Conservation (phyloP, 2,797 vertebrate genomes). For the Phoeniculus purpureus region DNA sequence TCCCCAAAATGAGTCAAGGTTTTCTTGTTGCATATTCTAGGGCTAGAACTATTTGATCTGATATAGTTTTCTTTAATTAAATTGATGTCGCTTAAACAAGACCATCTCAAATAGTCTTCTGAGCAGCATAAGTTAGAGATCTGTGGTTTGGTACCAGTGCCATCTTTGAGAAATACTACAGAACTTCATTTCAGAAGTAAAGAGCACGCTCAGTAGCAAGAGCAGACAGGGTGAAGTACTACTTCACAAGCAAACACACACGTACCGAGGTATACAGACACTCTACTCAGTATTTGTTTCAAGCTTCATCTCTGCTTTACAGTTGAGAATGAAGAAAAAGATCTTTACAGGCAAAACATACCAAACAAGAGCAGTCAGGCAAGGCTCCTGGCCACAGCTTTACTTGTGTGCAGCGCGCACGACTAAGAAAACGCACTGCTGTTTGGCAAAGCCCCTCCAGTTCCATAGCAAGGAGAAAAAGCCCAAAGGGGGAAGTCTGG, state of each 20-base stretch:
- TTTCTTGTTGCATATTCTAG: neutral
- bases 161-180: neutral
- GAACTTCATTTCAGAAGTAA: neutral
- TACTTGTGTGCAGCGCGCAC: fast-evolving
- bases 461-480: neutral
- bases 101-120: neutral
- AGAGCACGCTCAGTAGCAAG: neutral
- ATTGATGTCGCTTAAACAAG: neutral
- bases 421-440: fast-evolving
- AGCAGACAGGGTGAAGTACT: neutral
- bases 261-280: neutral
- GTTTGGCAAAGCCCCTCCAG: neutral
- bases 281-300: neutral
- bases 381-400: neutral
- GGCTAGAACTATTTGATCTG: neutral
- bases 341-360: neutral
- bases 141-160: neutral
- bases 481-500: fast-evolving
- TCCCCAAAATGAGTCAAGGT: neutral
- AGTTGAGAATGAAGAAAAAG: neutral
- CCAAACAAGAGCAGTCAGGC: neutral
- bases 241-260: neutral
- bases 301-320: neutral
- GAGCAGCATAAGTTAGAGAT: neutral
- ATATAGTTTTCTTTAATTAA: neutral